phyloP scores from a whole-genome alignment of 1,140 invertebrate genomes.

The Steinernema feltiae region DNA sequence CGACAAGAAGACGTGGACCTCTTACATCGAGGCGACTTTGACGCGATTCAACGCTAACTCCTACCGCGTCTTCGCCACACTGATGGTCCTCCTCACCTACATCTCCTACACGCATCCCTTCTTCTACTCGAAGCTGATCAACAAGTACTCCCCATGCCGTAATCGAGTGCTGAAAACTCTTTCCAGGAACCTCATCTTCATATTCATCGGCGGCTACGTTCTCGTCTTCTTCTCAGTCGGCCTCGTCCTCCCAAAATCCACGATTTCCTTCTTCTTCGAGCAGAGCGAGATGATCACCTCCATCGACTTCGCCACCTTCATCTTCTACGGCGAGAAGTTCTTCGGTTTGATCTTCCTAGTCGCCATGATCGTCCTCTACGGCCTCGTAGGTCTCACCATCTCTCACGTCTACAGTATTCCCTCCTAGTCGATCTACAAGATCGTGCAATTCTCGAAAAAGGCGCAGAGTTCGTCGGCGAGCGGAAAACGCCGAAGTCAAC shows the following conservation, averaged over 20 bases:
- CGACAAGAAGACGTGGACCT: background rate
- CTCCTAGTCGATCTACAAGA: background rate
- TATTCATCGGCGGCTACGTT: background rate
- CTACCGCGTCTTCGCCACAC: background rate
- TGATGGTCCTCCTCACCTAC: background rate
- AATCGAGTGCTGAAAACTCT: background rate
- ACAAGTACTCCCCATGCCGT: background rate
- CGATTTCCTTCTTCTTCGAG: background rate
- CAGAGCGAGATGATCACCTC: background rate
- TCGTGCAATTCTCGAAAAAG: background rate
- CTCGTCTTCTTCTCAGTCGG: background rate
- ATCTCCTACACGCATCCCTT: background rate
- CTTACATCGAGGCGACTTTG: background rate
- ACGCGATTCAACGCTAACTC: background rate
- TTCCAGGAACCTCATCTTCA: background rate
- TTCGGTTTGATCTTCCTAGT: slow-evolving; percentile 13
- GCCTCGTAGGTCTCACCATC: background rate
- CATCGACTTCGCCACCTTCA: background rate
- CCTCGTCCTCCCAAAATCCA: background rate
- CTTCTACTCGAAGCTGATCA: background rate
- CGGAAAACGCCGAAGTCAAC: background rate
- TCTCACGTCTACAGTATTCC: background rate
- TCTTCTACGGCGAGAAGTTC: slow-evolving; percentile 14
- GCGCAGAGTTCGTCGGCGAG: background rate
- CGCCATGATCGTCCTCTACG: background rate